Evolutionary conservation across 2,888 invertebrate genomes (phyloP), one percentile per base, ranked within the genome.

Genomic region (Papilio elwesi): DNA sequence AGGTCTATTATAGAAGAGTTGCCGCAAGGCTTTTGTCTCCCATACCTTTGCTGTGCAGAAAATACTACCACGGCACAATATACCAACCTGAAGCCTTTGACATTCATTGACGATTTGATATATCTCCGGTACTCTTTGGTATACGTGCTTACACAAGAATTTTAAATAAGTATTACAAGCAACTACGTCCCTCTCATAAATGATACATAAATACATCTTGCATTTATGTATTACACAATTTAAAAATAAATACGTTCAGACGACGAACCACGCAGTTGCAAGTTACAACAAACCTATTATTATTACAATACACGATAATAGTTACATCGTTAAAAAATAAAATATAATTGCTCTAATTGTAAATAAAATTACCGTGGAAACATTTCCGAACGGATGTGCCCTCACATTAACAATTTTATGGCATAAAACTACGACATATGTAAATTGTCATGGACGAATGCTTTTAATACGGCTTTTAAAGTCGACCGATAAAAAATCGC

Each of bases 291-390:
- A 59, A 43, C 59, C 59, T n/a, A 59, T 59, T n/a, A 55, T 55
- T 55, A 59, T 59, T 59, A 59, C 59, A n/a, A 59, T 59, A 59
- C 57, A 59, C 36, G 57, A 59, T 59, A n/a, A 59, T 43, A 59
- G 57, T 59, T 59, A 43, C 15, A 10, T 43, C 10, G 43, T 43
- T 43, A 52, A 66, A 51, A 36, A 66, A 66, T 52, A 49, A 59
- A 59, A 69, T 43, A 16, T 36, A 51, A 51, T 69, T 69, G 10
- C 63, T 70, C 63, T 38, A 53, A 64, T 70, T 70, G 65, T 51
- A 51, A 65, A 71, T 57, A 71, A 62, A 52, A 69, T 52, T 47
- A 38, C 12, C 15, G 12, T 15, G 13, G 15, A 52, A 62, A 13
- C 26, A 62, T 52, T 51, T 67, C 49, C 11, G 62, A 62, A 52